Conservation (phyloP, 2,888 invertebrate genomes). For the Iselma pallidipennis region DNA sequence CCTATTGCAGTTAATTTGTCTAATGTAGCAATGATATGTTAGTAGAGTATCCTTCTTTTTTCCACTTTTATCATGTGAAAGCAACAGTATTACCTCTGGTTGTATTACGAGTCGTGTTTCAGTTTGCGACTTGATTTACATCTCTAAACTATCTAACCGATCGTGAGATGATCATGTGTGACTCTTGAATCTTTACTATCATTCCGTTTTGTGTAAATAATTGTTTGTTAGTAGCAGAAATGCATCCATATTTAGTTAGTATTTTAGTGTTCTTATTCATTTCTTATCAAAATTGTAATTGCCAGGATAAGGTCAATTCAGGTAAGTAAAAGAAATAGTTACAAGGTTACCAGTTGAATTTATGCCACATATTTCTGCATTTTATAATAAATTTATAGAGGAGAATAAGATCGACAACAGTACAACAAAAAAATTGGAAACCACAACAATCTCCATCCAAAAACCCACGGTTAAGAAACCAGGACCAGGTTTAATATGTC, state of each 20-base stretch:
- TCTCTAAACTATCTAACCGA: neutral
- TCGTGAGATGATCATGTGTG: slow-evolving; percentile 2
- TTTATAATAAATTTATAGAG: neutral
- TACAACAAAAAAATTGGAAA: neutral
- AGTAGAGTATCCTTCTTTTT: neutral
- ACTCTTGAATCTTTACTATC: slow-evolving; percentile 3
- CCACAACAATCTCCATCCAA: neutral
- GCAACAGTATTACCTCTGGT: slow-evolving; percentile 11
- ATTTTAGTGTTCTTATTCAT: neutral
- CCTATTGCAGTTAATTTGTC: neutral
- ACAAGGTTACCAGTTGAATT: neutral
- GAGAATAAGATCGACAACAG: neutral
- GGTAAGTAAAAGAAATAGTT: neutral
- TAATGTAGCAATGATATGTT: neutral
- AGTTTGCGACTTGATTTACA: slow-evolving; percentile 10
- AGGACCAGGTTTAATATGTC: slow-evolving; percentile 48
- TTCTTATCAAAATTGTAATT: neutral
- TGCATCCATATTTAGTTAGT: neutral
- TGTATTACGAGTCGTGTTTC: neutral
- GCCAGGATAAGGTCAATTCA: neutral
- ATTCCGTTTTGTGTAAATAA: slow-evolving; percentile 5
- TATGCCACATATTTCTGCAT: neutral
- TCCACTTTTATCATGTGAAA: slow-evolving; percentile 12
- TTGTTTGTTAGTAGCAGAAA: no score
- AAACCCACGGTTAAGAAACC: slow-evolving; percentile 9